Evolutionary conservation across 2,797 vertebrate species (phyloP).

Genomic region (Erithacus rubecula): DNA sequence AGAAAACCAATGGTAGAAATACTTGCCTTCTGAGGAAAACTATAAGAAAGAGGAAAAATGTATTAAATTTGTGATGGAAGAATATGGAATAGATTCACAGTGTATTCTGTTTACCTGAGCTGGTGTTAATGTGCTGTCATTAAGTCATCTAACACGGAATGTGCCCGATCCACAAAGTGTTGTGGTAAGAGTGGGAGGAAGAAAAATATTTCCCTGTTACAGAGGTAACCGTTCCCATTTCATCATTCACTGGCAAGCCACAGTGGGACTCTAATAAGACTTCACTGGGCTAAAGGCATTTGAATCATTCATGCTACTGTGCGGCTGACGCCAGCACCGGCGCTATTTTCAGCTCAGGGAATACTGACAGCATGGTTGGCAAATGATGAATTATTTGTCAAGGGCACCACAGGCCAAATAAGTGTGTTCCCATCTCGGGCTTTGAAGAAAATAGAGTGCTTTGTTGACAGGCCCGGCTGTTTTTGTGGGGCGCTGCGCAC

Average conservation of each 20-base stretch:
- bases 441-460: not conserved
- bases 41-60: not conserved
- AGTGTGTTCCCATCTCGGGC: not conserved
- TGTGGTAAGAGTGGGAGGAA: constrained; percentile 11
- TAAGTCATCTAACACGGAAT: not conserved
- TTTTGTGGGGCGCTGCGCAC: not conserved
- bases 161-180: not conserved
- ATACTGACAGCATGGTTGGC: not conserved
- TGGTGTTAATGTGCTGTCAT: not conserved
- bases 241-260: not conserved
- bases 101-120: not conserved
- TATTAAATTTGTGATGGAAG: not conserved
- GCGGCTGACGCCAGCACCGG: not conserved
- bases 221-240: constrained; percentile 2
- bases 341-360: not conserved
- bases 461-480: not conserved
- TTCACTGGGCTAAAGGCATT: not conserved
- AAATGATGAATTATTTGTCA: constrained; percentile 34
- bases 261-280: not conserved
- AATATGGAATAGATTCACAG: not conserved
- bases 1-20: not conserved
- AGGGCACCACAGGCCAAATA: constrained; percentile 19
- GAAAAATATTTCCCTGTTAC: constrained; percentile 7
- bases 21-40: not conserved
- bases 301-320: not conserved